Conservation (phyloP, 2,888 invertebrate genomes). For the Epinotia nisella region DNA sequence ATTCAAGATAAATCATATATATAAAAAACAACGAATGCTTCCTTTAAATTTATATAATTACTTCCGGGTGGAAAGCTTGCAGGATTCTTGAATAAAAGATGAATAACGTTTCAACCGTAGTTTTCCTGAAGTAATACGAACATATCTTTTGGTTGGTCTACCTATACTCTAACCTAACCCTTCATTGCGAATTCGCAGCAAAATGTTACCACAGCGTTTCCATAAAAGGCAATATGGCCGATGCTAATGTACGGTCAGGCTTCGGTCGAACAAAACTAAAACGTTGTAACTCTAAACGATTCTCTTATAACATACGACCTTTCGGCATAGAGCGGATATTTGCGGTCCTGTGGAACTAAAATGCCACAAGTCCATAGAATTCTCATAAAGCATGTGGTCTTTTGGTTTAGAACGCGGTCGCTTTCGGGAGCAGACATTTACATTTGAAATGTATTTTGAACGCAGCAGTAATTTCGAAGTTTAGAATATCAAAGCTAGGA, state of each 20-base stretch:
- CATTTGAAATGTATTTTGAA: conserved; percentile 22
- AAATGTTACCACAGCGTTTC: conserved; percentile 18
- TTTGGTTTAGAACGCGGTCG: neutral
- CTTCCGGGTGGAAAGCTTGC: no score
- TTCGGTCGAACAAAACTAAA: neutral
- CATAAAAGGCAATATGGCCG: conserved; percentile 21
- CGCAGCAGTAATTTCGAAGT: conserved; percentile 20
- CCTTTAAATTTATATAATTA: no score
- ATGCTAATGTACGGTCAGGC: conserved; percentile 29
- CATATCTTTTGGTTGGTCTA: neutral
- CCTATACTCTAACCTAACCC: conserved; percentile 8
- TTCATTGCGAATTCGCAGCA: conserved; percentile 26
- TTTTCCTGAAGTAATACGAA: neutral
- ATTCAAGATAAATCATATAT: no score
- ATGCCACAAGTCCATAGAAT: neutral
- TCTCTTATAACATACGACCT: neutral
- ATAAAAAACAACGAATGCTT: no score
- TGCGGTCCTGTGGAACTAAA: neutral
- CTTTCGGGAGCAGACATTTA: conserved; percentile 7
- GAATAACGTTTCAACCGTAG: no score
- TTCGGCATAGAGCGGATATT: neutral
- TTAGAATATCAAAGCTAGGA: conserved; percentile 18
- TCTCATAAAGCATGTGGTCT: neutral
- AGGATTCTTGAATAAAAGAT: no score
- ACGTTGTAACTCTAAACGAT: neutral